phyloP scores from a whole-genome alignment of 2,113 vertebrate genomes.

The Brachyistius frenatus region DNA sequence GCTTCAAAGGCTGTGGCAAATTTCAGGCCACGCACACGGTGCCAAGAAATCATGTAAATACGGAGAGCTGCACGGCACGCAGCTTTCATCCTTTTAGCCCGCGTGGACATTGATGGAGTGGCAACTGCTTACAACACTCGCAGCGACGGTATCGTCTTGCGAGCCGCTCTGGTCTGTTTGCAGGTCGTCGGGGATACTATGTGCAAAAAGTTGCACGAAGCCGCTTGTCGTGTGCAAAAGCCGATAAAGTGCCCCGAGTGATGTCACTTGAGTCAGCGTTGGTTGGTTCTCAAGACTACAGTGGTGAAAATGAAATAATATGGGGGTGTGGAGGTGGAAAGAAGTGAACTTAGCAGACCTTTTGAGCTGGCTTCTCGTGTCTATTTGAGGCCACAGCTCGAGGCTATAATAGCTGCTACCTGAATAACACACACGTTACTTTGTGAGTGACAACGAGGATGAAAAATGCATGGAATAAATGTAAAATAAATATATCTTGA shows the following conservation, averaged over 20 bases:
- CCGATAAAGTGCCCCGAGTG: neutral
- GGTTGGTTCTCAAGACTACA: neutral
- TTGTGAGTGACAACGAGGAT: too few relatives aligned
- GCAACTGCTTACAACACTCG: neutral
- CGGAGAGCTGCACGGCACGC: neutral
- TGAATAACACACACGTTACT: neutral
- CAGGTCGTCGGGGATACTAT: neutral
- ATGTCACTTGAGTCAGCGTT: neutral
- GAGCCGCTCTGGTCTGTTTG: neutral
- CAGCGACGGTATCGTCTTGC: neutral
- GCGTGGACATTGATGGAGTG: neutral
- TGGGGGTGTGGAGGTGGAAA: neutral
- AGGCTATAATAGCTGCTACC: neutral
- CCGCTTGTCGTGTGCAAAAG: neutral
- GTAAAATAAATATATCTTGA: too few relatives aligned
- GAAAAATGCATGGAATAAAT: too few relatives aligned
- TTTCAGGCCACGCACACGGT: neutral
- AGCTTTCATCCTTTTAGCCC: neutral
- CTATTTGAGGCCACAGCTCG: neutral
- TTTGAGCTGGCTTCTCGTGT: neutral
- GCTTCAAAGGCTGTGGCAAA: neutral
- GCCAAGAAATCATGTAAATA: constrained; percentile 29
- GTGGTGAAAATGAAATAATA: neutral
- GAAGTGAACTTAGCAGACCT: neutral
- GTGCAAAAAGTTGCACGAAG: neutral